These are phyloP conservation scores for Epizoanthus ramosus DNA, from an alignment of 92 coral and sea anemone genomes.

Conservation along the genomic window DNA sequence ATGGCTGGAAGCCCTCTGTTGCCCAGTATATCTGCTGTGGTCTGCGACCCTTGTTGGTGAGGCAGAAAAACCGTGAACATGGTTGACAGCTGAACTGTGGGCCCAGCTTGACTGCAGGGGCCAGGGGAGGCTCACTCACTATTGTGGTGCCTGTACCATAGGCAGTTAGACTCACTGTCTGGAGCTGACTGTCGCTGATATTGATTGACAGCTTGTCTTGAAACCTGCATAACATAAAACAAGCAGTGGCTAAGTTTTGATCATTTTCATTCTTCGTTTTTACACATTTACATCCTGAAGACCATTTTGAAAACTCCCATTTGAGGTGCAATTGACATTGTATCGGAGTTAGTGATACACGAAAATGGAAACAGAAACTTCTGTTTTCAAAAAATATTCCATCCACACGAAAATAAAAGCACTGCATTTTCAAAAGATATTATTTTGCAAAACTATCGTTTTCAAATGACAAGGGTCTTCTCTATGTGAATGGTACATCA, in stretches of 20 bases:
- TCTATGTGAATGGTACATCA: too few relatives aligned
- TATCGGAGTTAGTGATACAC: not conserved
- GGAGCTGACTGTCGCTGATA: conserved; percentile 87
- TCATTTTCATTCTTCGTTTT: not conserved
- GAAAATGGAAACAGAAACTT: not conserved
- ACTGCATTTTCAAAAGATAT: too few relatives aligned
- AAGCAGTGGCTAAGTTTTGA: not conserved
- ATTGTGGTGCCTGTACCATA: conserved; percentile 96
- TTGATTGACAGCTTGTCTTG: conserved; percentile 91
- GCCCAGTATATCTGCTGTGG: conserved; percentile 99
- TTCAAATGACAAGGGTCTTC: too few relatives aligned
- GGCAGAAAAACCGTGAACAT: conserved; percentile 69
- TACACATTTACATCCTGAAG: not conserved
- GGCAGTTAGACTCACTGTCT: conserved; percentile 84
- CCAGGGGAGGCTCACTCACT: conserved; percentile 92
- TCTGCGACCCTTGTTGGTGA: conserved; percentile 89
- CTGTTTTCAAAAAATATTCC: too few relatives aligned
- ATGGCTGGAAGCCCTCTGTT: conserved; percentile 90
- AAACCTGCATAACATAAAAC: conserved; percentile 52
- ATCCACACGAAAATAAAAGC: not conserved
- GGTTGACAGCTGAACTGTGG: conserved; percentile 98
- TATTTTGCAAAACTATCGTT: too few relatives aligned
- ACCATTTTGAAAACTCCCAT: too few relatives aligned
- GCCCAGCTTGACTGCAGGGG: conserved; percentile 86
- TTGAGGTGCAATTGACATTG: not conserved